phyloP scores from a whole-genome alignment of 2,113 vertebrate species.

The Menidia beryllina region DNA sequence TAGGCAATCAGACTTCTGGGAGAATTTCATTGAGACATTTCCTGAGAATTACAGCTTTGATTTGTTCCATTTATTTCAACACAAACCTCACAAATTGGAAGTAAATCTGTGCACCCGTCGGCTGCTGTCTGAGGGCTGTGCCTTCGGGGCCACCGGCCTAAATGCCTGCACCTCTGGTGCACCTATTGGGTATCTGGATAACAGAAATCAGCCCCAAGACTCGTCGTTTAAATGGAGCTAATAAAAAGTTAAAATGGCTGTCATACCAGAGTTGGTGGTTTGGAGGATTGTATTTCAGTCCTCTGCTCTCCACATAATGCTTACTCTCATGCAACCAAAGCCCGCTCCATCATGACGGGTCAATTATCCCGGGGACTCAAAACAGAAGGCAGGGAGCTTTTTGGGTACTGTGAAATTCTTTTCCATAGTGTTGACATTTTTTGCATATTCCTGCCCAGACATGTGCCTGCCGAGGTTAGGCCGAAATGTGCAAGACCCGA shows the following conservation, averaged over 20 bases:
- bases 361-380: not conserved
- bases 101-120: not conserved
- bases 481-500: not conserved
- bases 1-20: conserved; percentile 4
- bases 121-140: not conserved
- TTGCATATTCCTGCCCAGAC: not conserved
- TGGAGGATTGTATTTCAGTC: not conserved
- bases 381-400: not conserved
- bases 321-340: not conserved
- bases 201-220: not conserved
- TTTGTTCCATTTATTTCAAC: conserved; percentile 18
- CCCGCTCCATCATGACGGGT: not conserved
- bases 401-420: not conserved
- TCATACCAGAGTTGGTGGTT: not conserved
- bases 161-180: not conserved
- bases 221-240: not conserved
- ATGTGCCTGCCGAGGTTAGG: not conserved
- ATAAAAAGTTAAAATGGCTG: not conserved
- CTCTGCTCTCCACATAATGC: not conserved
- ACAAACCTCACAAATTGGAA: conserved; percentile 6
- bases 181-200: not conserved
- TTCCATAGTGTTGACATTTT: not conserved
- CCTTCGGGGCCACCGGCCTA: not conserved
- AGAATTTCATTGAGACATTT: conserved; percentile 13
- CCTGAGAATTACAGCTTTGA: conserved; percentile 13